Conservation (phyloP, 2,113 vertebrate species). For the Heptranchias perlo region DNA sequence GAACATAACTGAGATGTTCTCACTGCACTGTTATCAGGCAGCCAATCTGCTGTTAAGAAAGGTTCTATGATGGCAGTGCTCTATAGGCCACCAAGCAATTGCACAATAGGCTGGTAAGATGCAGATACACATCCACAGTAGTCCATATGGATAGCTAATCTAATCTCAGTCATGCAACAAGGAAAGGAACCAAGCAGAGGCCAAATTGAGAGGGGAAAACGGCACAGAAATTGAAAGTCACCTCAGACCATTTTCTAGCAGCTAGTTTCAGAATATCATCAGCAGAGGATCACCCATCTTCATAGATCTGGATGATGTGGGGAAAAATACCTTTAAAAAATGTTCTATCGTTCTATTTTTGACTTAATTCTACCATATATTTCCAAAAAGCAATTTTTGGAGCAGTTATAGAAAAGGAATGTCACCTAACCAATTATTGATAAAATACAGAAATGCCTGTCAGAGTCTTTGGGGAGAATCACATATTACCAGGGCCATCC, state of each 20-base stretch:
- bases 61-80: neutral
- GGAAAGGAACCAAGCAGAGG: neutral
- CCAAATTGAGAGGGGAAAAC: neutral
- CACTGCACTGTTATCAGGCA: neutral
- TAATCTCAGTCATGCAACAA: neutral
- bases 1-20: neutral
- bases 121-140: neutral
- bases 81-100: neutral
- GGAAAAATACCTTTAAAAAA: neutral
- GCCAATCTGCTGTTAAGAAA: neutral
- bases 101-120: neutral
- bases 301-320: neutral
- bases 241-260: neutral
- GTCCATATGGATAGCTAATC: neutral
- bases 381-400: too few relatives aligned
- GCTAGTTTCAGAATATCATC: neutral
- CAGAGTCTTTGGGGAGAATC: neutral
- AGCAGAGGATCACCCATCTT: too few relatives aligned
- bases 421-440: neutral
- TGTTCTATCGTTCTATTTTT: neutral
- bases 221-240: neutral
- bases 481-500: neutral
- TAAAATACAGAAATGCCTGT: neutral
- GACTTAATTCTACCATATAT: neutral
- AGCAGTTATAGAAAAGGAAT: neutral